Percentiles rank a stretch among this genome's conserved stretches.
These are phyloP conservation scores for Semnornis frantzii DNA, from an alignment of 2,113 vertebrate species.

Conservation along the genomic window DNA sequence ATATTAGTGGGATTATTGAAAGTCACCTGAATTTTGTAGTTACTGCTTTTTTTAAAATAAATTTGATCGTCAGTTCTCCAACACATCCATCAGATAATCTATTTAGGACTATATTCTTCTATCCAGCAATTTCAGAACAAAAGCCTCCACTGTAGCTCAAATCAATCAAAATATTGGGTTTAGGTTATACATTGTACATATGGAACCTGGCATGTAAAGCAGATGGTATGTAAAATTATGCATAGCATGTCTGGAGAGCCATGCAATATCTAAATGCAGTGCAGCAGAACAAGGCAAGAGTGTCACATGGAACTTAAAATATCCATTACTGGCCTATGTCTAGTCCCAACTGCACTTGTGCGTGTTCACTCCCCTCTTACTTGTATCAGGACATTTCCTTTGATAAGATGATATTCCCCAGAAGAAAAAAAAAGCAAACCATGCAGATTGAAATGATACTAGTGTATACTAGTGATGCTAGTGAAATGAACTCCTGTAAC, in stretches of 20 bases:
- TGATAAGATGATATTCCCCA: not conserved
- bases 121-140: conserved; percentile 52
- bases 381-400: not conserved
- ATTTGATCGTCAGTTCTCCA: not conserved
- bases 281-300: conserved; percentile 13
- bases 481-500: no score
- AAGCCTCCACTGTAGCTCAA: conserved; percentile 47
- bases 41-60: not conserved
- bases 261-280: conserved; percentile 51
- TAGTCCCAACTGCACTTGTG: not conserved
- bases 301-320: conserved; percentile 30
- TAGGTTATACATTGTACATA: conserved; percentile 58
- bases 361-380: not conserved
- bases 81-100: not conserved
- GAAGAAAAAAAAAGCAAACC: not conserved
- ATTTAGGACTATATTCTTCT: conserved; percentile 18
- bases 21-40: not conserved
- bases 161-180: conserved; percentile 62
- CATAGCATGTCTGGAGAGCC: conserved; percentile 60
- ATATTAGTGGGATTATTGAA: not conserved
- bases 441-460: not conserved
- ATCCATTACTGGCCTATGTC: conserved; percentile 11
- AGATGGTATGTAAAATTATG: conserved; percentile 70
- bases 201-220: conserved; percentile 65
- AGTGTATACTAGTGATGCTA: no score